These are phyloP conservation scores for Agrochola lota DNA, from an alignment of 2,888 invertebrate species.

Conservation along the genomic window DNA sequence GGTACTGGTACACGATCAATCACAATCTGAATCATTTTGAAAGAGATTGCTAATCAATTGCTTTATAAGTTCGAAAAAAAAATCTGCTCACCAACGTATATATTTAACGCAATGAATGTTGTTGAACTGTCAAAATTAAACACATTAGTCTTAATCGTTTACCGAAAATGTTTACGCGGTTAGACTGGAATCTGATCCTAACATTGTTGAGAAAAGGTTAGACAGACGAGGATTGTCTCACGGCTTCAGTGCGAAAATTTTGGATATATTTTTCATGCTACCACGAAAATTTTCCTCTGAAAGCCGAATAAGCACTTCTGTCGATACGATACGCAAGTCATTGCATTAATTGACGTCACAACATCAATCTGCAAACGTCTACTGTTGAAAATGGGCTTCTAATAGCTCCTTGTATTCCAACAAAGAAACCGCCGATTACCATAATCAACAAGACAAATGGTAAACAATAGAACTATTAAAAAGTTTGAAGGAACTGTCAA, in stretches of 20 bases:
- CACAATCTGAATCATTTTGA: too few relatives aligned
- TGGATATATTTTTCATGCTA: not conserved
- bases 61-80: too few relatives aligned
- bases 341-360: constrained; percentile 31
- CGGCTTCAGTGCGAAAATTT: not conserved
- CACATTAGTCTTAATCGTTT: too few relatives aligned
- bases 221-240: not conserved
- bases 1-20: too few relatives aligned
- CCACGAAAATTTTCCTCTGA: not conserved
- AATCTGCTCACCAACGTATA: too few relatives aligned
- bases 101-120: too few relatives aligned
- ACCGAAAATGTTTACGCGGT: too few relatives aligned
- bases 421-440: constrained; percentile 11
- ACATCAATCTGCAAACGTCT: constrained; percentile 7
- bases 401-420: not conserved
- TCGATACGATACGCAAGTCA: not conserved
- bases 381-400: not conserved
- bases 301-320: not conserved
- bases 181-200: too few relatives aligned
- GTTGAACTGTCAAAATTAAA: too few relatives aligned
- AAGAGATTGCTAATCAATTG: too few relatives aligned
- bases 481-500: not conserved
- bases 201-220: too few relatives aligned
- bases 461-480: constrained; percentile 13
- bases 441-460: constrained; percentile 17